phyloP scores from a whole-genome alignment of 2,797 vertebrate species.

The Gephyroberyx darwinii region DNA sequence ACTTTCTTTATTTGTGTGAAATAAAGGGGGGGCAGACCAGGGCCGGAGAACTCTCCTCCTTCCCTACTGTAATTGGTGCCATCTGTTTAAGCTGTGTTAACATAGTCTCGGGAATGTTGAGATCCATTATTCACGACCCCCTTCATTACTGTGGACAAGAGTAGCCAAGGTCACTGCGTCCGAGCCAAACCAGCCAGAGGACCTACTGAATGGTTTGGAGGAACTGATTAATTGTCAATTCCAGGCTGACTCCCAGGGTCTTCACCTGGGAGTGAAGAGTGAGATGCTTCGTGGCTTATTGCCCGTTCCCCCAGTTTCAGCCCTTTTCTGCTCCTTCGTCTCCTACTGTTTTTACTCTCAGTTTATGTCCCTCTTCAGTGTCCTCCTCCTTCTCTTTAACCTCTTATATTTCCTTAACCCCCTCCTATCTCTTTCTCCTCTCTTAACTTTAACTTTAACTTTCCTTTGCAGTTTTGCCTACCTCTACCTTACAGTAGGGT shows the following conservation, averaged over 20 bases:
- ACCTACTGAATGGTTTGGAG: slow-evolving; percentile 17
- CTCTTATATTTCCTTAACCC: slow-evolving; percentile 10
- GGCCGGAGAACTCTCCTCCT: slow-evolving; percentile 41
- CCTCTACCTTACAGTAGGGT: background rate
- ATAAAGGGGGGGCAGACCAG: slow-evolving; percentile 13
- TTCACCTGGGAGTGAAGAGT: slow-evolving; percentile 32
- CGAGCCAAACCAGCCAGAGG: slow-evolving; percentile 21
- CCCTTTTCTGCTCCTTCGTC: slow-evolving; percentile 27
- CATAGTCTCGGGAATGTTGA: slow-evolving; percentile 60
- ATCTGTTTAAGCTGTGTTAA: slow-evolving; percentile 72
- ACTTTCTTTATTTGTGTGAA: slow-evolving; percentile 41
- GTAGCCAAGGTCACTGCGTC: slow-evolving; percentile 44
- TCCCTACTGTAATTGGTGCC: slow-evolving; percentile 72
- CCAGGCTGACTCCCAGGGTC: slow-evolving; percentile 17
- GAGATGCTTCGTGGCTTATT: slow-evolving; percentile 32
- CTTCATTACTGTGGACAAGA: slow-evolving; percentile 53
- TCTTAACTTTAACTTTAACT: no score
- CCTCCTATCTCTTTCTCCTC: background rate
- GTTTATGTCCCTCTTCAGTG: slow-evolving; percentile 31
- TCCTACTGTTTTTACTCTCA: slow-evolving; percentile 37
- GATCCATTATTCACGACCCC: slow-evolving; percentile 63
- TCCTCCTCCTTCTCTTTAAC: slow-evolving; percentile 42
- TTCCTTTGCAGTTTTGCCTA: background rate
- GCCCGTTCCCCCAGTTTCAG: slow-evolving; percentile 24
- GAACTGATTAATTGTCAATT: slow-evolving; percentile 33